These are phyloP conservation scores for Nestor notabilis DNA, from an alignment of 2,113 vertebrate genomes.

Conservation along the genomic window DNA sequence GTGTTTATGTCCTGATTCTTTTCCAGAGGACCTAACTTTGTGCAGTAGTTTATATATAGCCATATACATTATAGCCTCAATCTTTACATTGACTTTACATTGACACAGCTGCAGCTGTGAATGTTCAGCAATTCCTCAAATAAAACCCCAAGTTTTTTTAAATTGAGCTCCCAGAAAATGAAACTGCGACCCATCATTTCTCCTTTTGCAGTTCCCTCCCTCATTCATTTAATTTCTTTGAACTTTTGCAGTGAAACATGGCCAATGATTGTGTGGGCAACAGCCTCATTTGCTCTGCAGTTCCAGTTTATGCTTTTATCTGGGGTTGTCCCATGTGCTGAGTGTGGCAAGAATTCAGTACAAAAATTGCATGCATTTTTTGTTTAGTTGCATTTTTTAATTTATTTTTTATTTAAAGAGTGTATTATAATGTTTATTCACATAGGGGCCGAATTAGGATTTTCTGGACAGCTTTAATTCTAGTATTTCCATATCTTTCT, in stretches of 20 bases:
- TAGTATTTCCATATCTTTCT: not conserved
- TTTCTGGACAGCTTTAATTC: not conserved
- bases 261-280: not conserved
- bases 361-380: not conserved
- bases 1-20: conserved; percentile 17
- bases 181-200: conserved; percentile 9
- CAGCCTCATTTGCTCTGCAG: not conserved
- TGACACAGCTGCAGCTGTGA: conserved; percentile 62
- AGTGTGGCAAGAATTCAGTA: not conserved
- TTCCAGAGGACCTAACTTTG: conserved; percentile 1
- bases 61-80: conserved; percentile 19
- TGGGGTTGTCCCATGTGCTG: not conserved
- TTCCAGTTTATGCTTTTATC: not conserved
- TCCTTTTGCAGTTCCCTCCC: not conserved
- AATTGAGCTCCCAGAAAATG: conserved; percentile 44
- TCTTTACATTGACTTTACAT: conserved; percentile 46
- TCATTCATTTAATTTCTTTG: not conserved
- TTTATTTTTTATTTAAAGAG: not conserved
- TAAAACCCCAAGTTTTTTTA: conserved; percentile 46
- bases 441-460: not conserved
- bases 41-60: conserved; percentile 47
- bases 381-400: not conserved
- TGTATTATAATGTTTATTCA: not conserved
- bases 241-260: not conserved
- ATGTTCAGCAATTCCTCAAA: conserved; percentile 54